A percentile compares a stretch with the other conserved stretches of the same genome.
Conservation (phyloP, 2,113 vertebrate genomes). For the Pongo pygmaeus region DNA sequence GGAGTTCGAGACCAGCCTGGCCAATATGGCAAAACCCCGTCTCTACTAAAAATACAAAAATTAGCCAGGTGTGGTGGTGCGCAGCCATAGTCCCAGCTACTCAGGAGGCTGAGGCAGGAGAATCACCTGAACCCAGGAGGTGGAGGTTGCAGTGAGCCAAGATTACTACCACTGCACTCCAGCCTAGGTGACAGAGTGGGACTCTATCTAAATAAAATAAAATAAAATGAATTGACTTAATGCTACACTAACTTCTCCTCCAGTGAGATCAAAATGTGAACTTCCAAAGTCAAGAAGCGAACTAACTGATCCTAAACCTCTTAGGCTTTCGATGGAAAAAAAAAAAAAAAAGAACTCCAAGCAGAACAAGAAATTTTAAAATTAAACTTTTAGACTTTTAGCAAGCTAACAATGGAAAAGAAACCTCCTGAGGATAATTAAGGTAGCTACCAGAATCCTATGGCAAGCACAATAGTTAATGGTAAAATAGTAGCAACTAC, state of each 20-base stretch:
- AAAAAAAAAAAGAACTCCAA: conserved; percentile 3
- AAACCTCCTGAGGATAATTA: not conserved
- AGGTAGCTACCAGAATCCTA: not conserved
- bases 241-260: not conserved
- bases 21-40: not conserved
- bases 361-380: conserved; percentile 44
- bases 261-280: conserved; percentile 43
- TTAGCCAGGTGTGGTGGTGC: not conserved
- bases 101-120: not conserved
- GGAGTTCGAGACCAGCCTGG: not conserved
- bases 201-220: not conserved
- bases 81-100: not conserved
- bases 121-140: not conserved
- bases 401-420: conserved; percentile 27
- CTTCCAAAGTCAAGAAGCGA: not conserved
- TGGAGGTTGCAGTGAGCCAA: not conserved
- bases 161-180: not conserved
- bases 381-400: conserved; percentile 40
- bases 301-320: not conserved
- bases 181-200: not conserved
- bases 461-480: not conserved
- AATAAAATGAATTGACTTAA: not conserved
- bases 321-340: conserved; percentile 20
- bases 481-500: not conserved
- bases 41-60: not conserved